Percentiles rank a stretch among this genome's conserved stretches.
Evolutionary conservation across 1,140 invertebrate genomes (phyloP).

Genomic region (Cheumatopsyche charites): DNA sequence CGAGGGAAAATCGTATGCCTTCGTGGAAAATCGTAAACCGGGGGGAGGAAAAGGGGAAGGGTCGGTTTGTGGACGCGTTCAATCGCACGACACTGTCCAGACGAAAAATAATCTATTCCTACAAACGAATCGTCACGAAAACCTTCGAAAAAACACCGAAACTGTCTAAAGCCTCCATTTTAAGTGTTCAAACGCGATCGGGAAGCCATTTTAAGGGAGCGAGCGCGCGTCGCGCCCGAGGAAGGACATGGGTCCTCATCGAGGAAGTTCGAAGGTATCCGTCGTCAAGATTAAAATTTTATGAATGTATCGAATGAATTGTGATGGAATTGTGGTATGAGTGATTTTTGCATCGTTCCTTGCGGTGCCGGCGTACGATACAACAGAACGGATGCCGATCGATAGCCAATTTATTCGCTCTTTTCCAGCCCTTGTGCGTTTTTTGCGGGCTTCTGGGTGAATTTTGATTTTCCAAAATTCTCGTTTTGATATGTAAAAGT

Average conservation of each 20-base stretch:
- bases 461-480: no score
- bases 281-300: no score
- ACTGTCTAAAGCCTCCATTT: no score
- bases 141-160: no score
- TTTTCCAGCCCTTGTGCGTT: conserved; percentile 6
- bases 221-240: neutral
- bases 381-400: conserved; percentile 22
- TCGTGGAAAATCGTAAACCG: conserved; percentile 34
- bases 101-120: neutral
- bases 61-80: conserved; percentile 44
- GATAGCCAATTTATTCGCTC: conserved; percentile 20
- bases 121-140: neutral
- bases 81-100: conserved; percentile 23
- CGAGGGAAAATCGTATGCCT: conserved; percentile 27
- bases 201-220: neutral
- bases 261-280: neutral
- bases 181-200: no score
- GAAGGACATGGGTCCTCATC: neutral
- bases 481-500: no score
- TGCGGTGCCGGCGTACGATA: conserved; percentile 18
- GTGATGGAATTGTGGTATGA: no score
- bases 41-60: conserved; percentile 6
- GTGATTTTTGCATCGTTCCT: neutral
- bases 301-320: neutral
- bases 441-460: neutral